Base-by-base conservation (phyloP, 2,888 invertebrate species). In the Lasioglossum vierecki region DNA sequence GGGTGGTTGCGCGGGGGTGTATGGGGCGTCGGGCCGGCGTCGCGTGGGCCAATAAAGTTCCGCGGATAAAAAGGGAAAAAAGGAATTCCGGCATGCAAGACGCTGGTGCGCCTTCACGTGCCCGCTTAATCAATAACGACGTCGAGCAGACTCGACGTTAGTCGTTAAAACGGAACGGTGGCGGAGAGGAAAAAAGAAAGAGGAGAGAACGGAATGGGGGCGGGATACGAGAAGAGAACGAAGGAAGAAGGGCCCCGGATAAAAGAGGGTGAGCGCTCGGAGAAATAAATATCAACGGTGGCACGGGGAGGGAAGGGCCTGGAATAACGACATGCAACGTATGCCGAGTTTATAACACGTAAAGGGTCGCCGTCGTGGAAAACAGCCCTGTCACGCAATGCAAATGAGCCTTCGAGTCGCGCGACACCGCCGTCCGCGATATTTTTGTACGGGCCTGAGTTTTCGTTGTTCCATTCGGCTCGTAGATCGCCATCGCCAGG, bases 321-420 rank as follows among this genome's bases (percentile, higher is more conserved):
- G 79, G 79, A 87, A 79, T 88, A 89, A 85, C 88, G 88, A 91
- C 90, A 90, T 88, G 91, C 90, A 89, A 91, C 87, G 90, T 88
- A 89, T 79, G 84, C 84, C 80, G 84, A 82, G 83, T 86, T 88
- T 88, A 81, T 89, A 90, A 91, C 91, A 91, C 90, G 91, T 92
- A 91, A 92, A 89, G 91, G 91, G 84, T 88, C 84, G 90, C 86
- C 81, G 84, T 87, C 84, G 88, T 79, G 89, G 89, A 91, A 91
- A 93, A 91, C 90, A 88, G 88, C 80, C 85, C 88, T 87, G 92
- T 93, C 93, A 93, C 93, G 93, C 93, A 92, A 93, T 92, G 92
- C 92, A 93, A 93, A 93, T 91, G 91, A 93, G 91, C 88, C 84
- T 82, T 72, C 77, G 76, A 79, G 82, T 80, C 82, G 80, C 73